A percentile compares a stretch with the other conserved stretches of the same genome.
Evolutionary conservation across 2,113 vertebrate species (phyloP).

Genomic region (Mystacornis crossleyi): DNA sequence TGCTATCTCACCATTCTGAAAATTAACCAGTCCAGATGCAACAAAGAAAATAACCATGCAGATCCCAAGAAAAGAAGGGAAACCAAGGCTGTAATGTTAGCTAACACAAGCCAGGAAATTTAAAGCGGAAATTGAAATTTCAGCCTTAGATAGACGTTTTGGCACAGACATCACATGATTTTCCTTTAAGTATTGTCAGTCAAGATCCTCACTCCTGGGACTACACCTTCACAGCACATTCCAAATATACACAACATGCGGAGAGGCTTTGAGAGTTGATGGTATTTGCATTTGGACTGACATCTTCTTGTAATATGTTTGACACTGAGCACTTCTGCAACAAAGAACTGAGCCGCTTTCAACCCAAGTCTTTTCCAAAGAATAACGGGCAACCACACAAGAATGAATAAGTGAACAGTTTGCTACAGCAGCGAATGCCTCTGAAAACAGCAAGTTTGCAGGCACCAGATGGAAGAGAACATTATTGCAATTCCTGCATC

Average conservation of each 20-base stretch:
- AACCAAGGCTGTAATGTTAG: not conserved
- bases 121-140: slow-evolving; percentile 11
- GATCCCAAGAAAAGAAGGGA: not conserved
- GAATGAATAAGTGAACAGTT: slow-evolving; percentile 61
- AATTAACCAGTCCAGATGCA: slow-evolving; percentile 43
- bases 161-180: slow-evolving; percentile 27
- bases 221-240: slow-evolving; percentile 55
- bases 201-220: slow-evolving; percentile 39
- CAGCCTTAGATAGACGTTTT: slow-evolving; percentile 37
- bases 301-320: slow-evolving; percentile 36
- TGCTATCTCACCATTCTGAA: not conserved
- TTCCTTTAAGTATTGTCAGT: slow-evolving; percentile 53
- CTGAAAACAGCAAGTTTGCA: slow-evolving; percentile 59
- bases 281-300: slow-evolving; percentile 57
- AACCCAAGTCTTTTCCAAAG: slow-evolving; percentile 41
- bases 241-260: slow-evolving; percentile 24
- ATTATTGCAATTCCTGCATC: slow-evolving; percentile 60
- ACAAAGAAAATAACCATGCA: not conserved
- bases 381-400: slow-evolving; percentile 51
- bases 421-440: slow-evolving; percentile 59
- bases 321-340: slow-evolving; percentile 38
- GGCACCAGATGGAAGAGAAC: slow-evolving; percentile 67
- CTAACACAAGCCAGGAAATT: slow-evolving; percentile 28
- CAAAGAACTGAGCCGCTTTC: slow-evolving; percentile 13
- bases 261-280: not conserved